phyloP scores from a whole-genome alignment of 1,140 invertebrate genomes.

The Hermatobates lingyangjiaoensis region DNA sequence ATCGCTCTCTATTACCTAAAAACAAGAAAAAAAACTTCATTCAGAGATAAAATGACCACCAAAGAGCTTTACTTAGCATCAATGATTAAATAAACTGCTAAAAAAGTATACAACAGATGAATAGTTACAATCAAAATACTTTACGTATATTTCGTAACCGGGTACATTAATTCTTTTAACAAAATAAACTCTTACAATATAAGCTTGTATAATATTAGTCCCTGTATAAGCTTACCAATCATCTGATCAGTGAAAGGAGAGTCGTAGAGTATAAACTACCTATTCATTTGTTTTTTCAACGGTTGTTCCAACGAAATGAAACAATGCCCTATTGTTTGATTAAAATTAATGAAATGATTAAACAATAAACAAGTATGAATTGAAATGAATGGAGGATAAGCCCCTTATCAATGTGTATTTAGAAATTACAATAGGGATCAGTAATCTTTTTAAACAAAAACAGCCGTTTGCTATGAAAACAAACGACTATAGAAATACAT shows the following conservation, averaged over 20 bases:
- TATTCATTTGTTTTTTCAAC: no score
- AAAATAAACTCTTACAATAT: neutral
- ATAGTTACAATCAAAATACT: neutral
- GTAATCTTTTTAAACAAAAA: neutral
- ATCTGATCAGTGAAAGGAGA: no score
- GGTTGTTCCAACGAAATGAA: no score
- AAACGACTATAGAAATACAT: neutral
- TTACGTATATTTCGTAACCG: neutral
- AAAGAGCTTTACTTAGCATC: no score
- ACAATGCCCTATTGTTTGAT: neutral
- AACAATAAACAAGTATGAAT: neutral
- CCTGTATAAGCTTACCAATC: neutral
- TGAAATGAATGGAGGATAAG: neutral
- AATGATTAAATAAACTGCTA: no score
- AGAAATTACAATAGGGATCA: neutral
- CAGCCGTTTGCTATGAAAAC: neutral
- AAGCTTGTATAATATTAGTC: neutral
- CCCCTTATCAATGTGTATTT: neutral
- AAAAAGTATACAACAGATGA: neutral
- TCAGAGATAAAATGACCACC: neutral
- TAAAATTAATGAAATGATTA: neutral
- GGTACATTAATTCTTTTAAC: neutral
- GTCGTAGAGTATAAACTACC: no score
- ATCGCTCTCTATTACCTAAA: slow-evolving; percentile 42
- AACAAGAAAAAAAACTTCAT: neutral